Conservation (phyloP, 2,113 vertebrate genomes). For the Tilapia sparmanii region DNA sequence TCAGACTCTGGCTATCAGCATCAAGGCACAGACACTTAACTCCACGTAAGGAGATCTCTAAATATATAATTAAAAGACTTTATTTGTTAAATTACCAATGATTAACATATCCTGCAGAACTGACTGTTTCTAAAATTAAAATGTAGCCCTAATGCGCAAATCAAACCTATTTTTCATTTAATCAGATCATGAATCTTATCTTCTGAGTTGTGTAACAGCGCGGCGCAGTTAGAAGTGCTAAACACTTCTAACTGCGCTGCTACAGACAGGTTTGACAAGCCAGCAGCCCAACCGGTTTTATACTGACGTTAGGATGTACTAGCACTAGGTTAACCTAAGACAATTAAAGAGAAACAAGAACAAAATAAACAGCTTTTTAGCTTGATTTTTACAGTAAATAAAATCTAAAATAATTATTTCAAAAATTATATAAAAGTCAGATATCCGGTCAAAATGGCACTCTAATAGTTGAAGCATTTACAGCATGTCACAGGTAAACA, state of each 20-base stretch:
- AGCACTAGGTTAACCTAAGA: neutral
- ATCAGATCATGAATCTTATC: neutral
- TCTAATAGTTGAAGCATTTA: neutral
- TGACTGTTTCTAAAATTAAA: accelerated
- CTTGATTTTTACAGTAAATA: neutral
- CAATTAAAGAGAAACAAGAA: neutral
- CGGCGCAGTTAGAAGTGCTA: no score
- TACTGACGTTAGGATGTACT: neutral
- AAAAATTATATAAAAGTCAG: neutral
- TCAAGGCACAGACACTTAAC: neutral
- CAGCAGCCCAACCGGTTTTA: accelerated
- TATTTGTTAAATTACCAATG: accelerated
- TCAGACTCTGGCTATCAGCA: neutral
- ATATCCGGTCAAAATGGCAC: neutral
- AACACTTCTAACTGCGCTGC: neutral
- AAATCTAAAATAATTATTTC: neutral
- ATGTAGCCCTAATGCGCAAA: accelerated
- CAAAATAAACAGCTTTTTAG: neutral
- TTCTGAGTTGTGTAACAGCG: neutral
- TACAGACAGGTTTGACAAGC: neutral
- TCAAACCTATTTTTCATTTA: accelerated
- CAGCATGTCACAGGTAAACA: neutral
- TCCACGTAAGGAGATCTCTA: neutral
- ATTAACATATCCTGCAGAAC: accelerated
- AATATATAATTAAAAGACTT: accelerated